Percentiles rank a stretch among this genome's conserved stretches.
Conservation (phyloP, 2,888 invertebrate species). For the Melanostoma scalare region DNA sequence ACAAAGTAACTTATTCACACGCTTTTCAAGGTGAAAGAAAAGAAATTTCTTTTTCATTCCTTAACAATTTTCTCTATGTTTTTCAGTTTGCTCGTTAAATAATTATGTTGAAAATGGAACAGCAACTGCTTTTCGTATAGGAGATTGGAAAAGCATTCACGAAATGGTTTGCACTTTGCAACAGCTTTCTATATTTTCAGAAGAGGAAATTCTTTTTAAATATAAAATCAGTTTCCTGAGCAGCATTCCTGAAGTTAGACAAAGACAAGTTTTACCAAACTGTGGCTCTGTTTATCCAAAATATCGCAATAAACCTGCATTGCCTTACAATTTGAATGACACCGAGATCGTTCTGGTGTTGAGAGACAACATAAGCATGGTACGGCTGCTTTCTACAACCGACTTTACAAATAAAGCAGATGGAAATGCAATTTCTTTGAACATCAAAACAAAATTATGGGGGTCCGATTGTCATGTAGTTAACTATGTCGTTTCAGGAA, state of each 20-base stretch:
- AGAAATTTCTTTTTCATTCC: background rate
- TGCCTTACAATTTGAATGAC: slow-evolving; percentile 74
- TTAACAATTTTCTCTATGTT: background rate
- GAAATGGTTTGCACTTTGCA: slow-evolving; percentile 21
- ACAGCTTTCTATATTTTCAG: slow-evolving; percentile 12
- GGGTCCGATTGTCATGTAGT: slow-evolving; percentile 23
- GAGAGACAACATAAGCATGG: slow-evolving; percentile 1
- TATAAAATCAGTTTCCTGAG: slow-evolving; percentile 17
- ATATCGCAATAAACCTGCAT: slow-evolving; percentile 74
- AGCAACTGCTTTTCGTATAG: slow-evolving; percentile 31
- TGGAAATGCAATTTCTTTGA: too few species aligned
- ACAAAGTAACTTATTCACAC: slow-evolving; percentile 9
- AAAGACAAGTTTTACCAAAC: background rate
- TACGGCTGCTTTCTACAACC: background rate
- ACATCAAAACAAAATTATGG: too few species aligned
- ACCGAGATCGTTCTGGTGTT: slow-evolving; percentile 73
- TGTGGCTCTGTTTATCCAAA: slow-evolving; percentile 73
- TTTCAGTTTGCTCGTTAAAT: slow-evolving; percentile 47
- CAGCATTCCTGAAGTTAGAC: background rate
- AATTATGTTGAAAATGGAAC: slow-evolving; percentile 54
- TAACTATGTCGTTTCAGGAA: slow-evolving; percentile 63
- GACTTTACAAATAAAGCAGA: too few species aligned
- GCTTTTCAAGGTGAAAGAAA: slow-evolving; percentile 8
- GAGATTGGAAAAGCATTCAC: slow-evolving; percentile 22
- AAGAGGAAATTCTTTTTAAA: slow-evolving; percentile 31